A percentile compares a stretch with the other conserved stretches of the same genome.
These are phyloP conservation scores for Pseudorhombus dupliciocellatus DNA, from an alignment of 2,113 vertebrate genomes.

Conservation along the genomic window DNA sequence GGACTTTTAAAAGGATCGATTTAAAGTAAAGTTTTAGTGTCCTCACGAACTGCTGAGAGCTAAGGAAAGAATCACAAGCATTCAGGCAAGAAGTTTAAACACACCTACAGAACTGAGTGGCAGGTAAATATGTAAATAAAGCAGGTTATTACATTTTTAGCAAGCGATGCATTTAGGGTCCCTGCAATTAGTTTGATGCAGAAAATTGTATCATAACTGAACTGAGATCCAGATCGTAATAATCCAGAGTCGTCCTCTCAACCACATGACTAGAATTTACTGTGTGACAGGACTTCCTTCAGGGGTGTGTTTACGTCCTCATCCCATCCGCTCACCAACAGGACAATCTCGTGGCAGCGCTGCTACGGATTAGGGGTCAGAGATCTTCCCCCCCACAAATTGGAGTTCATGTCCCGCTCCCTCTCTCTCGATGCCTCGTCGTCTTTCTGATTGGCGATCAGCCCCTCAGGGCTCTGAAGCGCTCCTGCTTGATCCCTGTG, in stretches of 20 bases:
- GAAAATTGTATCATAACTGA: no score
- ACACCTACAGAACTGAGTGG: background rate
- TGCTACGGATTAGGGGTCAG: slow-evolving; percentile 35
- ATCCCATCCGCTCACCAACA: slow-evolving; percentile 17
- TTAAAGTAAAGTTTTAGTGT: background rate
- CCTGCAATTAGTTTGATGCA: no score
- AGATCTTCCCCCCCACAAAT: slow-evolving; percentile 56
- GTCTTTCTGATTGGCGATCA: slow-evolving; percentile 75
- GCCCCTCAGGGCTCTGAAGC: slow-evolving; percentile 69
- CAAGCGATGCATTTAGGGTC: background rate
- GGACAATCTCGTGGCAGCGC: slow-evolving; percentile 55
- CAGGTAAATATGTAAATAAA: background rate
- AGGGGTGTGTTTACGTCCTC: slow-evolving; percentile 3
- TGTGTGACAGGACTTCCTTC: slow-evolving; percentile 56
- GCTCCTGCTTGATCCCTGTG: slow-evolving; percentile 75
- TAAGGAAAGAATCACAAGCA: background rate
- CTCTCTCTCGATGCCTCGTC: slow-evolving; percentile 46
- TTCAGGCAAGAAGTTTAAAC: background rate
- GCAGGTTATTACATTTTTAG: background rate
- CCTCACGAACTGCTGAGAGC: background rate
- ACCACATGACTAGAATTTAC: background rate
- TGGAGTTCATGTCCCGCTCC: slow-evolving; percentile 67
- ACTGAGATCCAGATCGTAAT: no score
- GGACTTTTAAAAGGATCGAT: background rate
- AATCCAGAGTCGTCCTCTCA: no score